Percentiles rank a stretch among this genome's conserved stretches.
Evolutionary conservation across 1,140 invertebrate genomes (phyloP).

Genomic region (Hyles vespertilio): DNA sequence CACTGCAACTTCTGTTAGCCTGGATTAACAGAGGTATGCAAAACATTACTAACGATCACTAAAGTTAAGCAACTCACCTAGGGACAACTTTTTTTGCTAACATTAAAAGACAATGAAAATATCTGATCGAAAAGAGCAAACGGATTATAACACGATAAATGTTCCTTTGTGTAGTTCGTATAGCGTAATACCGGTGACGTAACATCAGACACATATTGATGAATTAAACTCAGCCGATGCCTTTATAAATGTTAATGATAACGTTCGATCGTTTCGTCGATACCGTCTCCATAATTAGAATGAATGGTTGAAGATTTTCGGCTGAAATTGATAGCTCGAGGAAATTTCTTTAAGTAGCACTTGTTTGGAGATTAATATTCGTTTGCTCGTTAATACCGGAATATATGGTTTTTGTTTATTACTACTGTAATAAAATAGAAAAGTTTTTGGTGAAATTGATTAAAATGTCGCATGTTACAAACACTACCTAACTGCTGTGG

Average conservation of each 20-base stretch:
- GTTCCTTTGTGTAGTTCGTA: constrained; percentile 21
- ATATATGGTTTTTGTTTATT: no score
- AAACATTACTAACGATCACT: no score
- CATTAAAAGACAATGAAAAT: no score
- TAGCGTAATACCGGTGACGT: no score
- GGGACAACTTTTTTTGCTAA: no score
- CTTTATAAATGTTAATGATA: constrained; percentile 61
- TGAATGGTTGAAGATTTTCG: constrained; percentile 44
- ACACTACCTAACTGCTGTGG: no score
- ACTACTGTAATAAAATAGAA: neutral
- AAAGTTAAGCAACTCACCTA: no score
- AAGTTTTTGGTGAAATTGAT: neutral
- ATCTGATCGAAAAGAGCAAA: constrained; percentile 17
- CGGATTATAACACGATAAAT: no score
- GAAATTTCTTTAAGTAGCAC: constrained; percentile 36
- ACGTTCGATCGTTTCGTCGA: constrained; percentile 33
- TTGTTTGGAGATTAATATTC: constrained; percentile 34
- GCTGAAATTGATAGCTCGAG: constrained; percentile 36
- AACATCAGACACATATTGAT: constrained; percentile 44
- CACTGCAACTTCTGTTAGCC: no score
- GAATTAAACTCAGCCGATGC: constrained; percentile 53
- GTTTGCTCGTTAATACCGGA: constrained; percentile 13
- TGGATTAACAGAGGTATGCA: no score
- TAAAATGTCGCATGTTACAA: no score
- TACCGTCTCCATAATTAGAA: constrained; percentile 54